These are phyloP conservation scores for Diorhabda carinulata DNA, from an alignment of 1,140 invertebrate genomes.

Conservation along the genomic window DNA sequence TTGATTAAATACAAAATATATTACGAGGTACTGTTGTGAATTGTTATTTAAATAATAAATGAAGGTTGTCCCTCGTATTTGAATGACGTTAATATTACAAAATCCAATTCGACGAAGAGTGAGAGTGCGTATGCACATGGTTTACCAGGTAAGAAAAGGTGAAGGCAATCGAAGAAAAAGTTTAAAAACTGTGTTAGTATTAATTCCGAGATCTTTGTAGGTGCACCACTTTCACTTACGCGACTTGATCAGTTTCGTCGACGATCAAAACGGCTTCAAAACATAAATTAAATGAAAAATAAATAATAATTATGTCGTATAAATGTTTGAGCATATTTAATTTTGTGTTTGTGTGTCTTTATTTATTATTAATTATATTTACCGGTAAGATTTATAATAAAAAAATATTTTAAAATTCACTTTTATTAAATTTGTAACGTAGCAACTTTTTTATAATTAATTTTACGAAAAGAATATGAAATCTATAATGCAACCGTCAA, in stretches of 20 bases:
- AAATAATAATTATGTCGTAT: not conserved
- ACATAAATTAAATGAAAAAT: not conserved
- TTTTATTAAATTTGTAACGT: no score
- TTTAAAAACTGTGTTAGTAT: not conserved
- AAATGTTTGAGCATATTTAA: constrained; percentile 15
- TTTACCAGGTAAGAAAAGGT: not conserved
- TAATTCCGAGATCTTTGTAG: not conserved
- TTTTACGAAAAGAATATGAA: no score
- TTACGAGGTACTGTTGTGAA: no score
- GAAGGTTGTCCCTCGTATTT: no score
- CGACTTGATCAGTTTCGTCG: not conserved
- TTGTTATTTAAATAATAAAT: no score
- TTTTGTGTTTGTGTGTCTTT: constrained; percentile 29
- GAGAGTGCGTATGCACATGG: constrained; percentile 1
- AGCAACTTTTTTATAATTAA: no score
- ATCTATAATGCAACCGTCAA: no score
- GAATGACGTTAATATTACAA: no score
- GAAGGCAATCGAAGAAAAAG: not conserved
- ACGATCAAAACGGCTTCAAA: not conserved
- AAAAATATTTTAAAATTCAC: no score
- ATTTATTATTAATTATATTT: constrained; percentile 27
- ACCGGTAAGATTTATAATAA: constrained; percentile 21
- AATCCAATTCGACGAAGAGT: not conserved
- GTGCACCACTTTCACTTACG: not conserved
- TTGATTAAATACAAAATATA: no score